phyloP scores from a whole-genome alignment of 2,888 invertebrate species.

The Pteria penguin region DNA sequence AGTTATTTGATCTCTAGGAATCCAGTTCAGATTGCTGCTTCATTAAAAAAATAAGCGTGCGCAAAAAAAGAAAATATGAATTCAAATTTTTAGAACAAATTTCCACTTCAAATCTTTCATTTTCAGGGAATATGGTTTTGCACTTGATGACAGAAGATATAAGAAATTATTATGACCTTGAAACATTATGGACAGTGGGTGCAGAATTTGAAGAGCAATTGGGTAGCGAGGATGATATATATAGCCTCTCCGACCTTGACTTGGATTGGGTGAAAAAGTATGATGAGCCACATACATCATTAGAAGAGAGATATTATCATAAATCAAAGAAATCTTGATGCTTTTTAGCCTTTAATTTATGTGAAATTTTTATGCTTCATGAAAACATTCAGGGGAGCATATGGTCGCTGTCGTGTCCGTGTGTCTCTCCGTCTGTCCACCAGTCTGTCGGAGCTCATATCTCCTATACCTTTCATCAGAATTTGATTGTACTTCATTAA shows the following conservation, averaged over 20 bases:
- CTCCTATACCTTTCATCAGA: too few species aligned
- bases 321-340: too few species aligned
- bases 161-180: constrained; percentile 90
- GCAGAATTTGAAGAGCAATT: constrained; percentile 80
- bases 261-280: constrained; percentile 54
- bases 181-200: constrained; percentile 94
- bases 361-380: neutral
- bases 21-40: too few species aligned
- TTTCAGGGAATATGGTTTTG: constrained; percentile 92
- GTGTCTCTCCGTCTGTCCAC: neutral
- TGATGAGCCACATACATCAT: constrained; percentile 30
- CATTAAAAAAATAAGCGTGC: too few species aligned
- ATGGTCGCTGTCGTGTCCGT: neutral
- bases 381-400: neutral
- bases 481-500: too few species aligned
- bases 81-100: too few species aligned
- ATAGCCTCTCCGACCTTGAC: constrained; percentile 43
- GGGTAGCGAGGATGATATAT: constrained; percentile 25
- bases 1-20: too few species aligned
- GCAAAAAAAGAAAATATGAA: too few species aligned
- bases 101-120: too few species aligned
- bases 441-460: too few species aligned
- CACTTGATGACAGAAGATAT: constrained; percentile 90
- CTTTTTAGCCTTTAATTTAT: too few species aligned
- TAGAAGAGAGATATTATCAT: neutral